Base-by-base conservation (phyloP, 2,797 vertebrate genomes). In the Caiman crocodilus region DNA sequence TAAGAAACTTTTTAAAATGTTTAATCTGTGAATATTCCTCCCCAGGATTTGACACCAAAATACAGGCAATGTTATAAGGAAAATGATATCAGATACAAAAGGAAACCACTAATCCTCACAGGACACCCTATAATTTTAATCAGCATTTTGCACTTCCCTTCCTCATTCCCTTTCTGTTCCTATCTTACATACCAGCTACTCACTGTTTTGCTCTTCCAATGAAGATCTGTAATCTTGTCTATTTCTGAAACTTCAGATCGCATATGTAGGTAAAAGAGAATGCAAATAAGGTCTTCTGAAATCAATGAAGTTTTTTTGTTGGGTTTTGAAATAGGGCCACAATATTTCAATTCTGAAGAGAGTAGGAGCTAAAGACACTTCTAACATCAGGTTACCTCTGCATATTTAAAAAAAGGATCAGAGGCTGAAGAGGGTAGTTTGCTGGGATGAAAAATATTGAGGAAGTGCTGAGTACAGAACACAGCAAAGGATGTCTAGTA, bases 201-300 rank as follows among this genome's bases (percentile, higher is more conserved):
- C 25, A 71, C 57, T 84, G 20, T 60, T 91, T 56, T 17, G 26
- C 7, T 83, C 28, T 79, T 21, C 16, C 69, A 23, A 1, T 3
- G 6, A 90, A 82, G 14, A 28, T 32, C 50, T 65, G 30, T 17
- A n/a, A 6, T 57, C 73, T 55, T 71, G 60, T 85, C 18, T 6
- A 20, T 42, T n/a, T n/a, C 1, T 2, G 3, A 21, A 20, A 2
- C 1, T 71, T 79, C 71, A 57, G 56, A 28, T 0, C n/a, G 0
- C 3, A 59, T 5, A 2, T 5, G 26, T 57, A 78, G 82, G 35
- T 26, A 57, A 76, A 14, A 42, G 30, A n/a, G 10, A 63, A 84
- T 32, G 71, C 12, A 20, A 2, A 28, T 0, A 1, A 5, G n/a
- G 10, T 30, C 32, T 6, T 0, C 0, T 67, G 28, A 50, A 1